Conservation (phyloP, 2,888 invertebrate species). For the Panopea generosa region DNA sequence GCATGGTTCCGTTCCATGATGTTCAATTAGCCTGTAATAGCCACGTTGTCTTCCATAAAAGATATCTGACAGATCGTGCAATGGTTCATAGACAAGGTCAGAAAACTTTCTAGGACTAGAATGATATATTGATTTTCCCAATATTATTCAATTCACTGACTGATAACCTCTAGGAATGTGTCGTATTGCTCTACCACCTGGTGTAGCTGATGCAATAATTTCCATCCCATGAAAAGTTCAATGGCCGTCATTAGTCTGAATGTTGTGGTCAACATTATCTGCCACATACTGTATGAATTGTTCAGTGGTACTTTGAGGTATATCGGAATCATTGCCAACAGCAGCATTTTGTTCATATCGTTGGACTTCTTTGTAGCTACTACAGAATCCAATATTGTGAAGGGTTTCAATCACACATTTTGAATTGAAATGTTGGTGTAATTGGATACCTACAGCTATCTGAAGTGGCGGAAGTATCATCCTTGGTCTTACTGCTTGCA, state of each 20-base stretch:
- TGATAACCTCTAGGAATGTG: not conserved
- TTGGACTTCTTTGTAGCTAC: conserved; percentile 47
- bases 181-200: not conserved
- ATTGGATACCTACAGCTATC: conserved; percentile 64
- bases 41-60: conserved; percentile 21
- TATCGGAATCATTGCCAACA: not conserved
- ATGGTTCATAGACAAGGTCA: not conserved
- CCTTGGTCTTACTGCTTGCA: conserved; percentile 62
- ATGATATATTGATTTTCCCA: conserved; percentile 8
- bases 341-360: conserved; percentile 28
- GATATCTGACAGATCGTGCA: not conserved
- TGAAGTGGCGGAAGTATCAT: conserved; percentile 62
- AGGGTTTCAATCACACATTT: conserved; percentile 66
- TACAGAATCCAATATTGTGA: conserved; percentile 60
- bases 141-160: not conserved
- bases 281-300: conserved; percentile 32
- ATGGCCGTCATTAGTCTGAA: conserved; percentile 19
- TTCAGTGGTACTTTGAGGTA: conserved; percentile 10
- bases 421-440: conserved; percentile 67
- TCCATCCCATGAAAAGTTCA: conserved; percentile 37
- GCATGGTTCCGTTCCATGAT: conserved; percentile 28
- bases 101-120: not conserved
- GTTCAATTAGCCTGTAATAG: not conserved
- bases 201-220: conserved; percentile 22
- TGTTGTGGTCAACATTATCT: conserved; percentile 40